Conservation (phyloP, 2,888 invertebrate species). For the Endotricha flammealis region DNA sequence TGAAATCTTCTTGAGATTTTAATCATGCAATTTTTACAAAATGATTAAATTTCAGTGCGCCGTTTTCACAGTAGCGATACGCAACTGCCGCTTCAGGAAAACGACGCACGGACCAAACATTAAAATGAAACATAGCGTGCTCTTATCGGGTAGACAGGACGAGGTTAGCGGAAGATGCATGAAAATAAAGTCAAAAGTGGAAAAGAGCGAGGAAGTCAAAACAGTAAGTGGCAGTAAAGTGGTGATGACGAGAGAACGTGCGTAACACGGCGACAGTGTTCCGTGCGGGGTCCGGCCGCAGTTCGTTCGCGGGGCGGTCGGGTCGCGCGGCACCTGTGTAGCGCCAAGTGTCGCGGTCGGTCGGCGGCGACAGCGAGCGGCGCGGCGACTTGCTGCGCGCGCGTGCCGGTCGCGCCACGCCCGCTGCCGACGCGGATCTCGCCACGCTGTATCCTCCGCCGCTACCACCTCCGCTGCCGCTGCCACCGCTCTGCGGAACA, state of each 20-base stretch:
- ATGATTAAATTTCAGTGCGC: conserved; percentile 25
- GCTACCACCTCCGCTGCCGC: conserved; percentile 11
- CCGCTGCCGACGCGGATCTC: conserved; percentile 92
- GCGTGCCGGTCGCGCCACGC: conserved; percentile 69
- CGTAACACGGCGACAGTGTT: conserved; percentile 66
- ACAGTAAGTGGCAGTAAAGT: conserved; percentile 73
- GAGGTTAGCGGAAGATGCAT: conserved; percentile 65
- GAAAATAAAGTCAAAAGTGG: conserved; percentile 54
- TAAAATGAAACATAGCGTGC: conserved; percentile 57
- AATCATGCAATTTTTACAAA: conserved; percentile 38
- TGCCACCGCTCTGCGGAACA: conserved; percentile 44
- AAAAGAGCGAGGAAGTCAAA: conserved; percentile 64
- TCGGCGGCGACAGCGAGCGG: conserved; percentile 90
- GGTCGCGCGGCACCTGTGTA: conserved; percentile 73
- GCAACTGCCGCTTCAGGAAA: conserved; percentile 10
- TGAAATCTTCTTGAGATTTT: conserved; percentile 11
- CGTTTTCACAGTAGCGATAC: conserved; percentile 21
- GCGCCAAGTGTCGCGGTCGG: conserved; percentile 78
- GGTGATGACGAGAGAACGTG: conserved; percentile 67
- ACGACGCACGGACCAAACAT: conserved; percentile 28
- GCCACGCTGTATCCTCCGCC: conserved; percentile 75
- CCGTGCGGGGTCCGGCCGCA: conserved; percentile 70
- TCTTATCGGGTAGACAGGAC: conserved; percentile 55
- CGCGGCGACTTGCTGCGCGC: conserved; percentile 90
- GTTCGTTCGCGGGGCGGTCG: conserved; percentile 31